Base-by-base conservation (phyloP, 2,113 vertebrate species). In the Leptobrachium ailaonicum region DNA sequence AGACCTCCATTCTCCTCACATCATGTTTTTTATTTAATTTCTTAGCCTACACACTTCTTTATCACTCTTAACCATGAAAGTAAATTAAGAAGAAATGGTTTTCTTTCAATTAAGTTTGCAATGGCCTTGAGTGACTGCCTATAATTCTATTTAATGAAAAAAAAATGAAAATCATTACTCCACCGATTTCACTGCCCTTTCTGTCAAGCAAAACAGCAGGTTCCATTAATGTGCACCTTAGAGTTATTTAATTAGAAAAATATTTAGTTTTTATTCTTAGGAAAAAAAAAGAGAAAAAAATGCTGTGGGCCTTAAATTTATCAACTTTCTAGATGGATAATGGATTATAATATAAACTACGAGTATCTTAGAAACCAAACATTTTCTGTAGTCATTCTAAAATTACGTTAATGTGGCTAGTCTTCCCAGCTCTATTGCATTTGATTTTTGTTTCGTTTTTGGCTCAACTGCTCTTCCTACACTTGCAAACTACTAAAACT, bases 91-190 rank as follows among this genome's bases (percentile, higher is more conserved):
- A 92, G 92, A 92, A 93, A 94, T 92, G 91, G 91, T 91, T 94
- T 92, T 92, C 92, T 92, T 94, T 93, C 92, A 94, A 94, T 95
- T 94, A 94, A 91, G 86, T 88, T 86, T 88, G 84, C 87, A 88
- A 88, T 92, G 90, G 90, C 91, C 92, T 91, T 92, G 90, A 93
- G 92, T 91, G 93, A 93, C 92, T 91, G 90, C 90, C 90, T 93
- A 91, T 94, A 94, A 94, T 94, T 94, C 91, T 92, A 92, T 93
- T 94, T 93, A 94, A 94, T 93, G 94, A 93, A 92, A 89, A 94
- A 32, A 93, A 90, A 91, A 67, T 54, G 50, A 90, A 92, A 93
- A 93, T 92, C 92, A 94, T 93, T 92, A 93, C 88, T 93, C 86
- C 90, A 85, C 84, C 83, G 53, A 75, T 88, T 88, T 90, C 85